Base-by-base conservation (phyloP, 2,113 vertebrate species). In the Symphodus melops region DNA sequence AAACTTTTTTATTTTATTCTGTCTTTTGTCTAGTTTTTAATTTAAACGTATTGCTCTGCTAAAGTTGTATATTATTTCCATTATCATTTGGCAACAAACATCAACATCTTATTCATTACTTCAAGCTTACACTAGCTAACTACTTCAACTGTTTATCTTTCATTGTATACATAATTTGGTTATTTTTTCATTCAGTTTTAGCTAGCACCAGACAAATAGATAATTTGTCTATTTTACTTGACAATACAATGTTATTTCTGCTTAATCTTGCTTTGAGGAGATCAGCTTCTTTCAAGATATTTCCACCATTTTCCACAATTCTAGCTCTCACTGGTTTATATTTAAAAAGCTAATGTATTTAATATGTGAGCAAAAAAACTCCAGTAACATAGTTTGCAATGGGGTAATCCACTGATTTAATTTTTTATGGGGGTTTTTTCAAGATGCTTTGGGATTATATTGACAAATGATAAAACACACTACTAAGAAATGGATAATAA, bases 401-500 rank as follows among this genome's bases (percentile, higher is more conserved):
- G 28, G 12, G 68, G 53, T 46, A 42, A 75, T 16, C 16, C 56
- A 46, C 17, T 68, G 10, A 59, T 79, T 71, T 4, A 13, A 73
- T 49, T 36, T 69, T 68, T 74, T 16, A 25, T 57, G 25, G 71
- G 54, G 72, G 51, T 57, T 20, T 4, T 33, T 33, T 33, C 28
- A 33, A 33, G 23, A 57, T 79, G 57, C 23, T 66, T 55, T 11
- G 58, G 62, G 48, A 58, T 76, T 72, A 48, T 39, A 51, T 46
- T 23, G 63, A 67, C 52, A 53, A 78, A 76, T 86, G 39, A 63
- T 57, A 55, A 86, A 80, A 74, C 78, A 81, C 37, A 72, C 67
- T 49, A 36, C 25, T 44, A 2, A 6, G 2, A 37, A 37, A 5
- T 51, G 65, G 5, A 76, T 56, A 42, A 68, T 65, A 71, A 56